These are phyloP conservation scores for Endotricha flammealis DNA, from an alignment of 2,888 invertebrate genomes.

Conservation along the genomic window DNA sequence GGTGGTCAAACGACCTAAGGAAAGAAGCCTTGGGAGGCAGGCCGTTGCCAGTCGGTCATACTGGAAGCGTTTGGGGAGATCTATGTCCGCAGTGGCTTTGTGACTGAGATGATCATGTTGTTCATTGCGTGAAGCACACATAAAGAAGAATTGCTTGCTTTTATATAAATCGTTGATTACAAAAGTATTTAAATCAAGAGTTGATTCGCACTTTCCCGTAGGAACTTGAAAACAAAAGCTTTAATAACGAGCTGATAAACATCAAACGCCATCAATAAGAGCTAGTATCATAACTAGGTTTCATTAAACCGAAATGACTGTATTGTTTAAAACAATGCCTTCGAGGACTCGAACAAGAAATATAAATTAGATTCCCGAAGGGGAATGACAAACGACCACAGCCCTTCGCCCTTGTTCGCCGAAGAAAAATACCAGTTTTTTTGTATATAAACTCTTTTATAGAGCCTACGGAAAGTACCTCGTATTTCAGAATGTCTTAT, in stretches of 20 bases:
- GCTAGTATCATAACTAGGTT: conserved; percentile 4
- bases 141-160: too few relatives aligned
- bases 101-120: too few relatives aligned
- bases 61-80: too few relatives aligned
- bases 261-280: neutral
- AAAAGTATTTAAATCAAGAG: too few relatives aligned
- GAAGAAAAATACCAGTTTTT: conserved; percentile 7
- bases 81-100: too few relatives aligned
- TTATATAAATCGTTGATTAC: too few relatives aligned
- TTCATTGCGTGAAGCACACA: too few relatives aligned
- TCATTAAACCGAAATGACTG: conserved; percentile 5
- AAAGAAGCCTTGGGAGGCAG: too few relatives aligned
- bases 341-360: conserved; percentile 8
- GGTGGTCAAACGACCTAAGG: too few relatives aligned
- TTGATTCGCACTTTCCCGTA: too few relatives aligned
- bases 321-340: conserved; percentile 8
- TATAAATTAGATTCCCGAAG: conserved; percentile 10
- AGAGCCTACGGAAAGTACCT: neutral
- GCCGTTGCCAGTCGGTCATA: too few relatives aligned
- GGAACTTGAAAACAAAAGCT: conserved; percentile 1
- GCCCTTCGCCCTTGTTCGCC: conserved; percentile 6
- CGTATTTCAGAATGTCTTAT: neutral
- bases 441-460: neutral
- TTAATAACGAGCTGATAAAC: neutral
- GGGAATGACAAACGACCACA: conserved; percentile 9